phyloP scores from a whole-genome alignment of 2,888 invertebrate genomes.

The Agrilus cyanescens region DNA sequence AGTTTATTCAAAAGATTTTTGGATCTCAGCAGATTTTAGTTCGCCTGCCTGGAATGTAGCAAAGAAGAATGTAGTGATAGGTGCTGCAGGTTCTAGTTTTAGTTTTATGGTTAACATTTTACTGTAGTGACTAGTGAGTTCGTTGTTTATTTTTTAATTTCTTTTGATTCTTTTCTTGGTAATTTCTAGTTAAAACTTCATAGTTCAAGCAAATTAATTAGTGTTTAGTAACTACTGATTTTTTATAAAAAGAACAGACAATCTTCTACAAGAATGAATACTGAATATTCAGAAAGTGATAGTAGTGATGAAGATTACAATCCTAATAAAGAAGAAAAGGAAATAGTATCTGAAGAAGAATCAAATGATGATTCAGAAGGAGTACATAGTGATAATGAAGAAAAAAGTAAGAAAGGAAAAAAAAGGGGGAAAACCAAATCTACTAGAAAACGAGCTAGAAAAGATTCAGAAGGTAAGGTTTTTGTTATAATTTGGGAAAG shows the following conservation, averaged over 20 bases:
- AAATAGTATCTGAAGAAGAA: slow-evolving; percentile 54
- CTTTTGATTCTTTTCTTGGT: not conserved
- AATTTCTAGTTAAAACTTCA: not conserved
- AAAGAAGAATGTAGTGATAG: too few relatives aligned
- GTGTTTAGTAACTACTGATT: not conserved
- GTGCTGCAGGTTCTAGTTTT: too few relatives aligned
- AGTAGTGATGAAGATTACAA: slow-evolving; percentile 69
- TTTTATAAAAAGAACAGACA: slow-evolving; percentile 16
- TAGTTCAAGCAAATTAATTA: not conserved
- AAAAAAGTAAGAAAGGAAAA: slow-evolving; percentile 26
- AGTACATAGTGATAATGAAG: slow-evolving; percentile 40
- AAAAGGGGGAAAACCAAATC: slow-evolving; percentile 19
- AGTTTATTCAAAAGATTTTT: too few relatives aligned
- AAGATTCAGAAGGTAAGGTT: slow-evolving; percentile 20
- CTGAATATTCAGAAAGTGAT: slow-evolving; percentile 43
- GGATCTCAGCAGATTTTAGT: too few relatives aligned
- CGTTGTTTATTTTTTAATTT: not conserved
- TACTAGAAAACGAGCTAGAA: slow-evolving; percentile 16
- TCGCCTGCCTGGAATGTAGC: too few relatives aligned
- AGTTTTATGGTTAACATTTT: too few relatives aligned
- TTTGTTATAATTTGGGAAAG: too few relatives aligned
- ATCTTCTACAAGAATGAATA: slow-evolving; percentile 14
- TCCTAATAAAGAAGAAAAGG: slow-evolving; percentile 47
- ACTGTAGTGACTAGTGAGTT: too few relatives aligned
- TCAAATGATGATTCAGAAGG: slow-evolving; percentile 52